These are phyloP conservation scores for Pristionchus exspectatus DNA, from an alignment of 2,888 invertebrate genomes.

Conservation along the genomic window DNA sequence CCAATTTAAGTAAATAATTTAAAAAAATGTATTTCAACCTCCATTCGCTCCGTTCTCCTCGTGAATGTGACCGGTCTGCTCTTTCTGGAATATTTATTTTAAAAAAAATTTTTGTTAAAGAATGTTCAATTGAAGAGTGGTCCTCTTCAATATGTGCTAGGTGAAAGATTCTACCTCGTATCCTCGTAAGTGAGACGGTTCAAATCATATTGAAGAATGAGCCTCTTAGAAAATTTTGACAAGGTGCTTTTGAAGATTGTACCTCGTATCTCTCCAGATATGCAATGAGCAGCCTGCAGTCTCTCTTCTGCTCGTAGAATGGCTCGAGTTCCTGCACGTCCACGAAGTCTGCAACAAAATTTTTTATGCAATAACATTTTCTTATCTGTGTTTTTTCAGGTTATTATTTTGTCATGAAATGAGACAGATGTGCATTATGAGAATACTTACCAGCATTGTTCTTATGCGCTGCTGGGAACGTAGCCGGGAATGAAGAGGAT, in stretches of 20 bases:
- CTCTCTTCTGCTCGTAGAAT: constrained; percentile 71
- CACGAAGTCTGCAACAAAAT: constrained; percentile 52
- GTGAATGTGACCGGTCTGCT: neutral
- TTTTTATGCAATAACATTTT: neutral
- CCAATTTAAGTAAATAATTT: neutral
- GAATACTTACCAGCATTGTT: constrained; percentile 36
- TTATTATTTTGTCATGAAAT: neutral
- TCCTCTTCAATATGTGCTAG: neutral
- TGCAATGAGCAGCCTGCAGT: constrained; percentile 67
- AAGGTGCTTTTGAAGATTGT: too few species aligned
- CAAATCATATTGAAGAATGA: too few species aligned
- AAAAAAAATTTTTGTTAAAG: neutral
- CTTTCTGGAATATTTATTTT: constrained; percentile 16
- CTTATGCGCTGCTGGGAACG: constrained; percentile 44
- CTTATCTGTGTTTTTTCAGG: neutral
- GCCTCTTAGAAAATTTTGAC: too few species aligned
- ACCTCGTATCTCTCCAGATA: constrained; percentile 65
- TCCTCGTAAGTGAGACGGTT: too few species aligned
- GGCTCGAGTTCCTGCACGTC: constrained; percentile 72
- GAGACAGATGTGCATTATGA: neutral
- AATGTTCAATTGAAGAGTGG: neutral
- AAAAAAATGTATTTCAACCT: neutral
- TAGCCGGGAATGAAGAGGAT: constrained; percentile 55
- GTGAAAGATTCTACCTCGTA: too few species aligned
- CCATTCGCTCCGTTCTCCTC: constrained; percentile 18